Evolutionary conservation across 2,113 vertebrate genomes (phyloP).

Genomic region (Cavia aperea): DNA sequence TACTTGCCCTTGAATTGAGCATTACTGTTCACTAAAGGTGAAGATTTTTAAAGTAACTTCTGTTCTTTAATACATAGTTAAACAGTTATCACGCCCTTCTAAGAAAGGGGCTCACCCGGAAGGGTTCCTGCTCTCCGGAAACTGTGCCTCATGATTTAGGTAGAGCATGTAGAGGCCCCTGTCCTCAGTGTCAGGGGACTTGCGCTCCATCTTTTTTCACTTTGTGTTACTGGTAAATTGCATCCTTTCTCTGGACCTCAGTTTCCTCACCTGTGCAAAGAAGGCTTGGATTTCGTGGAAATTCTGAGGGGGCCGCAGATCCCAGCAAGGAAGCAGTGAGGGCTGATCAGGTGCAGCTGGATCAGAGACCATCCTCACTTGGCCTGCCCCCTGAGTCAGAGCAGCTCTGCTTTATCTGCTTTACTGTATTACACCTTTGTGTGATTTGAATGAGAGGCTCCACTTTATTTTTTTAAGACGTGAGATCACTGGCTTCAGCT

Average conservation of each 20-base stretch:
- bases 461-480: not conserved
- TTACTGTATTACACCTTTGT: not conserved
- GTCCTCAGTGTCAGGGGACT: not conserved
- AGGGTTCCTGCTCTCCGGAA: too few species aligned
- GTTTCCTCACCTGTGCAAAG: not conserved
- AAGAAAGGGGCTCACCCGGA: not conserved
- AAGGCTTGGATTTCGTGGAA: not conserved
- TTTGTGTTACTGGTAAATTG: not conserved
- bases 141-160: not conserved
- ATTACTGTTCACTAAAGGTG: not conserved
- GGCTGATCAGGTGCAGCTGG: rapidly evolving
- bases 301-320: not conserved
- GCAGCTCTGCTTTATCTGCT: not conserved
- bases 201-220: not conserved
- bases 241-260: not conserved
- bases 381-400: rapidly evolving
- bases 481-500: not conserved
- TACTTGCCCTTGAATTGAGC: not conserved
- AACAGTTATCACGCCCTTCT: not conserved
- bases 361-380: too few species aligned
- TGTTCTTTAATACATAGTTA: not conserved
- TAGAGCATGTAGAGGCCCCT: rapidly evolving
- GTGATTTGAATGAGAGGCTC: not conserved
- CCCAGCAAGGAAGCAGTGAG: rapidly evolving
- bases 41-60: not conserved